A percentile compares a stretch with the other conserved stretches of the same genome.
Evolutionary conservation across 2,888 invertebrate genomes (phyloP).

Genomic region (Dorcus parallelipipedus): DNA sequence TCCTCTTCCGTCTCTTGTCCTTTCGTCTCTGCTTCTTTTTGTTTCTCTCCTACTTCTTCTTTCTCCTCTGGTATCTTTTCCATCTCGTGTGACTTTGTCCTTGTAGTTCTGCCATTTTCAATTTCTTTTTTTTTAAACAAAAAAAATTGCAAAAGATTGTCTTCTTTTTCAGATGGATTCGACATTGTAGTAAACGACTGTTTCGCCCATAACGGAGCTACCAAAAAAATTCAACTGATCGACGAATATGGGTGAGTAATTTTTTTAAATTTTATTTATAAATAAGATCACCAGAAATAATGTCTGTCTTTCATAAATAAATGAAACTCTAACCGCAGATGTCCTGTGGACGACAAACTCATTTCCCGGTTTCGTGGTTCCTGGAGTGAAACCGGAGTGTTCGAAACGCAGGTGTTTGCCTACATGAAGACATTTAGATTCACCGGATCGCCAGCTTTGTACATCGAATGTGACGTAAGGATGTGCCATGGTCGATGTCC

Average conservation of each 20-base stretch:
- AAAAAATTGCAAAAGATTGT: too few species aligned
- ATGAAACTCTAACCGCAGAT: constrained; percentile 50
- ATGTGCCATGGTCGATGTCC: constrained; percentile 96
- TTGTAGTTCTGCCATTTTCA: too few species aligned
- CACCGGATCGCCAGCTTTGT: constrained; percentile 89
- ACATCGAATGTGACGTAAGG: constrained; percentile 91
- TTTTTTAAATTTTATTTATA: not conserved
- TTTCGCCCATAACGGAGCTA: constrained; percentile 90
- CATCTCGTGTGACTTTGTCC: too few species aligned
- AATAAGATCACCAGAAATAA: too few species aligned
- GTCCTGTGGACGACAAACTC: constrained; percentile 89
- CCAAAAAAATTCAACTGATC: constrained; percentile 86
- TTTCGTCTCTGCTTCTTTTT: too few species aligned
- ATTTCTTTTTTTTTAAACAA: too few species aligned
- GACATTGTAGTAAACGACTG: constrained; percentile 94
- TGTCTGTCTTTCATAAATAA: not conserved
- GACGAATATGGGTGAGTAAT: constrained; percentile 80
- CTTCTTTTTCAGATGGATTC: constrained; percentile 72
- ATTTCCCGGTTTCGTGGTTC: constrained; percentile 90
- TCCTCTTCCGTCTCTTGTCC: too few species aligned
- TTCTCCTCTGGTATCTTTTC: too few species aligned
- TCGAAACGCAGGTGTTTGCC: constrained; percentile 90
- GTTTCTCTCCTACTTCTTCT: too few species aligned
- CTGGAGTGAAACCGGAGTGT: constrained; percentile 88
- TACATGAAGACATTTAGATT: constrained; percentile 94